These are phyloP conservation scores for Drosophila ustulata DNA, from an alignment of 2,888 invertebrate species.

Conservation along the genomic window DNA sequence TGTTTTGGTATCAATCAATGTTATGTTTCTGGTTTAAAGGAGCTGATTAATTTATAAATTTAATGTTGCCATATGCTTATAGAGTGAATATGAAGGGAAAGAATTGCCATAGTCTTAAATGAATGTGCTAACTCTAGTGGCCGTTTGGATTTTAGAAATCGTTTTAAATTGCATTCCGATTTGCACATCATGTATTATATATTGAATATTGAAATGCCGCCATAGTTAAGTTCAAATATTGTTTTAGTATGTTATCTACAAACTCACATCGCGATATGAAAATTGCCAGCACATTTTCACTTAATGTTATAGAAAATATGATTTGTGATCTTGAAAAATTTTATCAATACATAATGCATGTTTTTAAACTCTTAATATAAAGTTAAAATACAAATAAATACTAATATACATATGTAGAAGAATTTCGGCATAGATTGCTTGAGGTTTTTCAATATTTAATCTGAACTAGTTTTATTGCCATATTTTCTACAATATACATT, in stretches of 20 bases:
- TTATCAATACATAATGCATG: conserved; percentile 71
- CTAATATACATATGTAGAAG: conserved; percentile 51
- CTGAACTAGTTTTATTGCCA: conserved; percentile 22
- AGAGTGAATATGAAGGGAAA: background rate
- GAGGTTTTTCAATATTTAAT: conserved; percentile 58
- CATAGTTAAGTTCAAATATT: conserved; percentile 19
- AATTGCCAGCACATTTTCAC: conserved; percentile 48
- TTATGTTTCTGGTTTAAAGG: background rate
- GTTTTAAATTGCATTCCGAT: conserved; percentile 5
- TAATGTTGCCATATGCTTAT: conserved; percentile 44
- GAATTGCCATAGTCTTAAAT: conserved; percentile 15
- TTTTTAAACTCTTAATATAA: conserved; percentile 69
- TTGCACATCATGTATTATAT: background rate
- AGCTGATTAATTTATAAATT: background rate
- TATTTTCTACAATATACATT: background rate
- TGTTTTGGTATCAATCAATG: background rate
- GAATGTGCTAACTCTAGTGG: background rate
- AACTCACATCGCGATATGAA: conserved; percentile 40
- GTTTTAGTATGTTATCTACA: conserved; percentile 32
- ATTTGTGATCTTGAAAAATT: conserved; percentile 77
- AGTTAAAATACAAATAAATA: conserved; percentile 45
- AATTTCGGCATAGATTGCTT: conserved; percentile 75
- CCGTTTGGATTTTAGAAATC: conserved; percentile 1
- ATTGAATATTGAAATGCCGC: conserved; percentile 14
- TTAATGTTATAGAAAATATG: conserved; percentile 68